Percentiles rank a stretch among this genome's conserved stretches.
phyloP scores from a whole-genome alignment of 2,888 invertebrate species.

The Athalia rosae region DNA sequence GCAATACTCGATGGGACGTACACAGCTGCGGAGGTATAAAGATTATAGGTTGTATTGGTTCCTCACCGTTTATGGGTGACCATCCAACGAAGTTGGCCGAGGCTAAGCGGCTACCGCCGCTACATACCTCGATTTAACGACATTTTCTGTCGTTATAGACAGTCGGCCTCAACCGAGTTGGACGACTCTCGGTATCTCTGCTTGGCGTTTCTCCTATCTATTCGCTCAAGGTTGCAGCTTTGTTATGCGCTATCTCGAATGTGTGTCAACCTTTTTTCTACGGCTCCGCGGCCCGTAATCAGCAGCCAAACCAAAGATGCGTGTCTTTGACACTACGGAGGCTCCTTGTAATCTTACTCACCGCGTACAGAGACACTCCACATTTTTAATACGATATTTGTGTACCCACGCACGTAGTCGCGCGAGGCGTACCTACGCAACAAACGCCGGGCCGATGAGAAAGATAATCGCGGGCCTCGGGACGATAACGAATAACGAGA shows the following conservation, averaged over 20 bases:
- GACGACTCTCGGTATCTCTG: conserved; percentile 42
- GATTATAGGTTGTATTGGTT: conserved; percentile 12
- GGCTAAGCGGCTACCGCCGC: conserved; percentile 58
- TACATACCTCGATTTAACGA: conserved; percentile 37
- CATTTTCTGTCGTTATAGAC: conserved; percentile 38
- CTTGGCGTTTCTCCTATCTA: conserved; percentile 44
- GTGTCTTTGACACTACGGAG: conserved; percentile 1
- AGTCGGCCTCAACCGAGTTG: conserved; percentile 44
- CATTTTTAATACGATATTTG: neutral
- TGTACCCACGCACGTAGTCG: neutral
- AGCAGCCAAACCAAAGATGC: conserved; percentile 2
- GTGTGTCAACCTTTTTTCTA: conserved; percentile 40
- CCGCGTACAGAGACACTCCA: neutral
- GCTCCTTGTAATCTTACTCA: neutral
- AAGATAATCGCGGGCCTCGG: neutral
- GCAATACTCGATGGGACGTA: too few relatives aligned
- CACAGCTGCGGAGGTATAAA: neutral
- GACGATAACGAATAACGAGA: neutral
- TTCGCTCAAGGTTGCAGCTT: conserved; percentile 61
- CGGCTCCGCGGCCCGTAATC: neutral
- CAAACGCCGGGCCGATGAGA: neutral
- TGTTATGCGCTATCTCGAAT: conserved; percentile 44
- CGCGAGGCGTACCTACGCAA: neutral
- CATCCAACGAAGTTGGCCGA: conserved; percentile 69
- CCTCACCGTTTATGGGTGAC: conserved; percentile 64